Evolutionary conservation across 2,113 vertebrate genomes (phyloP).

Genomic region (Oplegnathus fasciatus): DNA sequence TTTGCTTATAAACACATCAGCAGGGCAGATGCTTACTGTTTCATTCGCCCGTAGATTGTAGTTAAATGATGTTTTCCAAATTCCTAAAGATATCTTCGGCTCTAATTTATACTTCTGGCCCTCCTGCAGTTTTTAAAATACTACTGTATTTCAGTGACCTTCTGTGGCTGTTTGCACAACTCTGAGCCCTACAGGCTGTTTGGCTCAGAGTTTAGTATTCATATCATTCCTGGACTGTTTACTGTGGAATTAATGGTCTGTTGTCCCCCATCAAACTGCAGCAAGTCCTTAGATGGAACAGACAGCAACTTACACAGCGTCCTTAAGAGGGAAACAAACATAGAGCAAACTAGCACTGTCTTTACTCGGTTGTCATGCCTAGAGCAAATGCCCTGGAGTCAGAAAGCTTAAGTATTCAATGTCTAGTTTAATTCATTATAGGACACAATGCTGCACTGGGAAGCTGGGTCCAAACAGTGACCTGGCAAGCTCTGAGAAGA

Average conservation of each 20-base stretch:
- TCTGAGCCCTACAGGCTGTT: conserved; percentile 28
- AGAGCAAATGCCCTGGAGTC: conserved; percentile 27
- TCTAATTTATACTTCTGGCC: neutral
- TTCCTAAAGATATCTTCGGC: neutral
- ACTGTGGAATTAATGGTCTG: conserved; percentile 47
- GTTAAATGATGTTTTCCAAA: neutral
- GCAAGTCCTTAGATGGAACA: conserved; percentile 13
- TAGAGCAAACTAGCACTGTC: neutral
- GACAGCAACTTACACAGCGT: conserved; percentile 5
- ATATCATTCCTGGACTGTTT: conserved; percentile 47
- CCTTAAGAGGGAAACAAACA: neutral
- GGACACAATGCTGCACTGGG: neutral
- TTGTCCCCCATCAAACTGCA: conserved; percentile 40
- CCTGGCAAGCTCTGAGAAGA: conserved; percentile 30
- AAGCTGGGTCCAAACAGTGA: conserved; percentile 21
- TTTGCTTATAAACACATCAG: neutral
- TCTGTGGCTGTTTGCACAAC: conserved; percentile 35
- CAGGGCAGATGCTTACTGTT: neutral
- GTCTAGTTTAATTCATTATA: conserved; percentile 45
- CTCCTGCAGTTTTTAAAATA: neutral
- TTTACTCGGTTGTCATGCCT: conserved; percentile 13
- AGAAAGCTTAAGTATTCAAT: conserved; percentile 44
- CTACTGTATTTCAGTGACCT: conserved; percentile 49
- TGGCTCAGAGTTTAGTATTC: conserved; percentile 48
- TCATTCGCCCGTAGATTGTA: neutral